Conservation (phyloP, 2,113 vertebrate genomes). For the Cyanoramphus novaezelandiae region DNA sequence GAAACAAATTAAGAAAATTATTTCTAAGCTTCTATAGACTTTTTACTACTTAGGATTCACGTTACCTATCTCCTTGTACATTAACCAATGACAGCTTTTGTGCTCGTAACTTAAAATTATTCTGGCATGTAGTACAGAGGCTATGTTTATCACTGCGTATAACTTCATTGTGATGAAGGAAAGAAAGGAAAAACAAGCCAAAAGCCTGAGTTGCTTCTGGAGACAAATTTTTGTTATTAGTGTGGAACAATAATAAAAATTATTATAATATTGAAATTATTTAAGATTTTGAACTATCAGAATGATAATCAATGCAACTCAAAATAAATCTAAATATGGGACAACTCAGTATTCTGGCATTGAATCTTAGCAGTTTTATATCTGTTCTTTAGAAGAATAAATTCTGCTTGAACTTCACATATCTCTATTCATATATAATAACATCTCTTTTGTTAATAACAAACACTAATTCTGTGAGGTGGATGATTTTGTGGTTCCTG, state of each 20-base stretch:
- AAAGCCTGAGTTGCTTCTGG: background rate
- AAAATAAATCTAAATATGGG: background rate
- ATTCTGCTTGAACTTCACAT: background rate
- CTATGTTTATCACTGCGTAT: background rate
- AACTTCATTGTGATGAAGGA: background rate
- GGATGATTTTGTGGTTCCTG: background rate
- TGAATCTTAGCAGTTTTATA: background rate
- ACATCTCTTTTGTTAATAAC: background rate
- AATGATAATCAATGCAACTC: background rate
- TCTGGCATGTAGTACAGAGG: slow-evolving; percentile 11
- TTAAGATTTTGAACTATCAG: background rate
- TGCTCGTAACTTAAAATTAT: background rate
- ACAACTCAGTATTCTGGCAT: background rate
- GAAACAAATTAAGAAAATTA: background rate
- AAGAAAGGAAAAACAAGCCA: background rate
- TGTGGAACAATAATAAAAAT: background rate
- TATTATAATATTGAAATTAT: background rate
- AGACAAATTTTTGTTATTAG: background rate
- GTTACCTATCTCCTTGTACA: background rate
- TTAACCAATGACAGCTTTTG: background rate
- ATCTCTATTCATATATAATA: background rate
- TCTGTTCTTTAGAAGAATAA: background rate
- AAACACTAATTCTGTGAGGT: background rate
- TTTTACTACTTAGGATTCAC: background rate
- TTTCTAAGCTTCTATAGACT: background rate